Base-by-base conservation (phyloP, 64 coral and sea anemone species). In the Dendronephthya gigantea region DNA sequence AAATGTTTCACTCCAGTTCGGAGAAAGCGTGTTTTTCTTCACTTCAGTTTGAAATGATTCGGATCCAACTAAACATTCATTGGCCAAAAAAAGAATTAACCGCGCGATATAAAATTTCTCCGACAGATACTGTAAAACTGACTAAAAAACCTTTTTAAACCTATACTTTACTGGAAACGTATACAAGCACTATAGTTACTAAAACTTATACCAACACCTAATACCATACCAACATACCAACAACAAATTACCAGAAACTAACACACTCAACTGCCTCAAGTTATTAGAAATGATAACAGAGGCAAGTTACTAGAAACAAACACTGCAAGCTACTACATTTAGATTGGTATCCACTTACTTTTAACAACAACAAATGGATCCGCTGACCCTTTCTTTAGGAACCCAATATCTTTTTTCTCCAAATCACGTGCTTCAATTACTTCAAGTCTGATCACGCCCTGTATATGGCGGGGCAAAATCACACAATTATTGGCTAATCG, bases 1-100 rank as follows among this genome's bases (percentile, higher is more conserved):
- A 88, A 98, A 98, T 13, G 93, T 92, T 92, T 98, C 92, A 90
- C 91, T 87, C 95, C 95, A 98, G 4, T 90, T 87, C 37, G 95
- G 95, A 16, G 91, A 89, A 32, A 98, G 68, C 7, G 95, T 98
- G 35, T 93, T 90, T 17, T 98, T 88, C 25, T 93, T 98, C 37
- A 90, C 87, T 40, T 98, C 75, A 9, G 95, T 98, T 82, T 69
- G 91, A 79, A 98, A 98, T 0, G 92, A 93, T 48, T 93, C 87
- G 14, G 94, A 91, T 89, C 94, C 94, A 86, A 97, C 94, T 97
- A 48, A 66, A 89, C 34, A 82, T n/a, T n/a, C n/a, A n/a, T n/a
- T 1, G 48, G 41, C 43, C 40, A 14, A 85, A 48, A 52, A 9
- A 11, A 52, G n/a, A 90, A n/a, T n/a, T n/a, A n/a, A n/a, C n/a